Percentiles rank a stretch among this genome's conserved stretches.
phyloP scores from a whole-genome alignment of 2,113 vertebrate genomes.

The Petroica traversi region DNA sequence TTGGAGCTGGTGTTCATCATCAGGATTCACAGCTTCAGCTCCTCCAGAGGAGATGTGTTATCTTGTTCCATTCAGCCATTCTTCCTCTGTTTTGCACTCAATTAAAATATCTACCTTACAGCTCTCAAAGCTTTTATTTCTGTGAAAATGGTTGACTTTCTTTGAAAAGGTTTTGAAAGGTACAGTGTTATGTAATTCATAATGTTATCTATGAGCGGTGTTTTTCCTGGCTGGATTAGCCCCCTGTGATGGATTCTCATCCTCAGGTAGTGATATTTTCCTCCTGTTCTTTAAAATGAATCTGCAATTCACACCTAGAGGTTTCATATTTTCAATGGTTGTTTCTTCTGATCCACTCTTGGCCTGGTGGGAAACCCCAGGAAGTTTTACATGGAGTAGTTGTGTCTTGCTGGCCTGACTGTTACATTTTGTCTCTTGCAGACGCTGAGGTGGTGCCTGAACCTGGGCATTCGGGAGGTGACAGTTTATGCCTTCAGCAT shows the following conservation, averaged over 20 bases:
- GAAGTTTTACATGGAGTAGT: not conserved
- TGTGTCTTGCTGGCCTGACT: not conserved
- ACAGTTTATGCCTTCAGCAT: slow-evolving; percentile 98
- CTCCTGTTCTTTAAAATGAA: not conserved
- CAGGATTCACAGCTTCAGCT: not conserved
- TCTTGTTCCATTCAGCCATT: not conserved
- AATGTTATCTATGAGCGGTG: not conserved
- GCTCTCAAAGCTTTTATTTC: not conserved
- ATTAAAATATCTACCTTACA: not conserved
- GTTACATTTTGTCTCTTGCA: slow-evolving; percentile 26
- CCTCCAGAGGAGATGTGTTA: not conserved
- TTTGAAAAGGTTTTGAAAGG: not conserved
- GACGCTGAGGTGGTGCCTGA: slow-evolving; percentile 94
- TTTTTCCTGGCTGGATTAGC: not conserved
- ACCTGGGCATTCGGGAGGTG: slow-evolving; percentile 91
- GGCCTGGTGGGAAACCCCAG: not conserved
- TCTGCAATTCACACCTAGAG: not conserved
- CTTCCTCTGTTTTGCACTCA: not conserved
- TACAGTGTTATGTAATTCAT: fast-evolving
- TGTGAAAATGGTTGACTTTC: not conserved
- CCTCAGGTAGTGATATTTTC: not conserved
- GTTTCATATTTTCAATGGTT: not conserved
- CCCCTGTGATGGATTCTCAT: not conserved
- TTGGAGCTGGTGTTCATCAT: not conserved
- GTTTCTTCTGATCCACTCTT: not conserved